Evolutionary conservation across 2,113 vertebrate species (phyloP).

Genomic region (Chiloscyllium plagiosum): DNA sequence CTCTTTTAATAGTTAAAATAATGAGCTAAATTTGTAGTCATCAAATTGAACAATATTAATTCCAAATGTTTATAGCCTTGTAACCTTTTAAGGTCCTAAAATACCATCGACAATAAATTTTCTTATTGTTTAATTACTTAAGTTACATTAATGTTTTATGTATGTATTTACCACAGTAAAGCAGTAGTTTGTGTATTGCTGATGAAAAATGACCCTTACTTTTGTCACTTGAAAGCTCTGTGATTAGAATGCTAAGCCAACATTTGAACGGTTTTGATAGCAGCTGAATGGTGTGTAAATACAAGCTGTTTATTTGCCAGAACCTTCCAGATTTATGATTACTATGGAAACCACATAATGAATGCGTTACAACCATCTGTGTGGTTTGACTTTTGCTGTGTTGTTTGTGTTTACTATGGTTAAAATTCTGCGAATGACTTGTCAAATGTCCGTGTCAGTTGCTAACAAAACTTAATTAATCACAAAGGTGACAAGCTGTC

Average conservation of each 20-base stretch:
- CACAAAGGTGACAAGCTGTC: slow-evolving; percentile 27
- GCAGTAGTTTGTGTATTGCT: not conserved
- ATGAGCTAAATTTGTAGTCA: not conserved
- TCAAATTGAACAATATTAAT: slow-evolving; percentile 20
- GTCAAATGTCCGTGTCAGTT: slow-evolving; percentile 12
- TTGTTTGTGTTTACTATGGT: slow-evolving; percentile 70
- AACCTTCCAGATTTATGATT: slow-evolving; percentile 74
- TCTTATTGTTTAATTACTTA: slow-evolving; percentile 11
- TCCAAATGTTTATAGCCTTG: not conserved
- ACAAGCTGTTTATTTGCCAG: slow-evolving; percentile 73
- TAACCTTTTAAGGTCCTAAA: not conserved
- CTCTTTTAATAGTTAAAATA: not conserved
- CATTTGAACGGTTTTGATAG: slow-evolving; percentile 51
- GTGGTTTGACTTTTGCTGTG: slow-evolving; percentile 61
- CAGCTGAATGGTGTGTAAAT: slow-evolving; percentile 67
- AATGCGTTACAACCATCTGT: slow-evolving; percentile 70
- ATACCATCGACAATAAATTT: not conserved
- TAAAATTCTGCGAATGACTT: slow-evolving; percentile 51
- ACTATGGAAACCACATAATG: slow-evolving; percentile 75
- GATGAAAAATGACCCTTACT: not conserved
- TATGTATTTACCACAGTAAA: not conserved
- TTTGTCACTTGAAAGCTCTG: slow-evolving; percentile 46
- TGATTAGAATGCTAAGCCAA: slow-evolving; percentile 60
- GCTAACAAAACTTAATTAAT: slow-evolving; percentile 15
- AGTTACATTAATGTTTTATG: slow-evolving; percentile 13